These are phyloP conservation scores for Galaxea fascicularis DNA, from an alignment of 92 coral and sea anemone genomes.

Conservation along the genomic window DNA sequence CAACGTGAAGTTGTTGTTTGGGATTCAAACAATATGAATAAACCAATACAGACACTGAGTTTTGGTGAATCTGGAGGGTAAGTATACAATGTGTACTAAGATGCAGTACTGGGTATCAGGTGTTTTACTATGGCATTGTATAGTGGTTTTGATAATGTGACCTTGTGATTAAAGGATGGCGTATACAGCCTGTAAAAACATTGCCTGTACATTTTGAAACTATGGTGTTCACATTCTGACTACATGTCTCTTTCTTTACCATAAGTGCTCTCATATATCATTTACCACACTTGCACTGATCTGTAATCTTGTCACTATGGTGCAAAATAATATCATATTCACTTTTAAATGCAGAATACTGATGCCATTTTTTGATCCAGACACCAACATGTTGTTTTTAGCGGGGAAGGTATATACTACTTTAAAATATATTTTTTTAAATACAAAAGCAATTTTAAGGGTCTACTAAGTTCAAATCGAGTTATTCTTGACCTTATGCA, in stretches of 20 bases:
- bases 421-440: background rate
- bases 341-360: slow-evolving; percentile 62
- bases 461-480: background rate
- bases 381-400: slow-evolving; percentile 88
- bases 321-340: background rate
- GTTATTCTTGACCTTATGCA: no score
- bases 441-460: background rate
- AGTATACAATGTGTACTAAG: slow-evolving; percentile 1
- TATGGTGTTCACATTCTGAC: no score
- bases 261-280: no score
- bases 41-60: slow-evolving; percentile 62
- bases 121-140: background rate
- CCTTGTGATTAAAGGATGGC: background rate
- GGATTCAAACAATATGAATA: slow-evolving; percentile 67
- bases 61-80: slow-evolving; percentile 81
- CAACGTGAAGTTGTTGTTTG: slow-evolving; percentile 77
- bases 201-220: no score
- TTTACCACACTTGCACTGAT: no score
- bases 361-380: slow-evolving; percentile 96
- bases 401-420: slow-evolving; percentile 88
- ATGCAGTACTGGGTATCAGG: no score
- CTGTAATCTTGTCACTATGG: background rate
- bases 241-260: no score
- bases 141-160: background rate
- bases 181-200: no score